These are phyloP conservation scores for Drosophila mauritiana DNA, from an alignment of 1,140 invertebrate genomes.

Conservation along the genomic window DNA sequence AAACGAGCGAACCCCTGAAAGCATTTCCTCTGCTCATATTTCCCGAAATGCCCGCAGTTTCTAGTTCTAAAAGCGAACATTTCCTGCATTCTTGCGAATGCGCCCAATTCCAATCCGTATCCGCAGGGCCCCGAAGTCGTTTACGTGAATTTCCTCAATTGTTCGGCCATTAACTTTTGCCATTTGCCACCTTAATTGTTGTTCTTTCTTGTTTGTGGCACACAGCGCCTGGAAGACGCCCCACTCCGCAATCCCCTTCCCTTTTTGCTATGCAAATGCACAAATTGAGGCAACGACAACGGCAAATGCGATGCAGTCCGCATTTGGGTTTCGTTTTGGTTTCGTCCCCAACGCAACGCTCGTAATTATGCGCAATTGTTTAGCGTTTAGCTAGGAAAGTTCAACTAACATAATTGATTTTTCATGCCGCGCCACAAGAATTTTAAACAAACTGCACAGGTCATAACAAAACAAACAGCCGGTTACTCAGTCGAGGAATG, in stretches of 20 bases:
- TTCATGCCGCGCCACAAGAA: constrained; percentile 59
- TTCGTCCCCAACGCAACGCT: constrained; percentile 31
- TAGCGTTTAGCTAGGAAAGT: constrained; percentile 72
- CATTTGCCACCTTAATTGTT: constrained; percentile 70
- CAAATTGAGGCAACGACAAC: constrained; percentile 68
- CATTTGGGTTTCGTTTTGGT: constrained; percentile 6
- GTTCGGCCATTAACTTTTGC: constrained; percentile 71
- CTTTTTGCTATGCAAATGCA: constrained; percentile 67
- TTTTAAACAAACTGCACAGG: constrained; percentile 50
- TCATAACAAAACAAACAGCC: constrained; percentile 30
- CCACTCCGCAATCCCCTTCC: not conserved
- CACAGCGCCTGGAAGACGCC: constrained; percentile 5
- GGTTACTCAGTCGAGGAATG: constrained; percentile 20
- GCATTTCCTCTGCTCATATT: constrained; percentile 26
- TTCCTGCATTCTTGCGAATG: constrained; percentile 34
- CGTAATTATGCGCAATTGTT: constrained; percentile 82
- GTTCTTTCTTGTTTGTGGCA: constrained; percentile 46
- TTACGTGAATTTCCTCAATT: constrained; percentile 53
- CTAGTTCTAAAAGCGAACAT: constrained; percentile 14
- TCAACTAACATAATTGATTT: constrained; percentile 78
- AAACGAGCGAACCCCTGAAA: not conserved
- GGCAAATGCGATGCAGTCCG: constrained; percentile 59
- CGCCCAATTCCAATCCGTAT: constrained; percentile 9
- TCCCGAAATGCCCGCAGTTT: constrained; percentile 32
- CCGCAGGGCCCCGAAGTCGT: constrained; percentile 14